Evolutionary conservation across 1,140 invertebrate genomes (phyloP).

Genomic region (Pachypeltis micranthus): DNA sequence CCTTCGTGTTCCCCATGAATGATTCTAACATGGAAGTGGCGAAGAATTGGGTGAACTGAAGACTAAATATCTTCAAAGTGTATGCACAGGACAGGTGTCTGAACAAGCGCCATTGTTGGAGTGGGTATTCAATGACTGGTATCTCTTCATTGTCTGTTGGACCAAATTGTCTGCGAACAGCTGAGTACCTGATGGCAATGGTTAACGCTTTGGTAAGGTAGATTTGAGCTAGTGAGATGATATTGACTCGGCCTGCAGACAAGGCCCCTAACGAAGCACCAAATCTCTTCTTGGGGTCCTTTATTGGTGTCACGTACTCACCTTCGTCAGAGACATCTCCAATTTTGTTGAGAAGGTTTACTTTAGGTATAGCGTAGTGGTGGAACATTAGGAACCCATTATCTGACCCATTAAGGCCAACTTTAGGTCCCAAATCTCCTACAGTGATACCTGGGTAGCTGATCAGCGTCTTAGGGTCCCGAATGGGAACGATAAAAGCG

Average conservation of each 20-base stretch:
- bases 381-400: constrained; percentile 86
- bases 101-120: constrained; percentile 84
- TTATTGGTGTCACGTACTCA: constrained; percentile 54
- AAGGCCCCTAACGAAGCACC: constrained; percentile 71
- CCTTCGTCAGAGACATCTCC: constrained; percentile 78
- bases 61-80: constrained; percentile 59
- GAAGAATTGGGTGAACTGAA: constrained; percentile 40
- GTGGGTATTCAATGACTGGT: constrained; percentile 81
- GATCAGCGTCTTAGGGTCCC: constrained; percentile 59
- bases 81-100: constrained; percentile 76
- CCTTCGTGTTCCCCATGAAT: constrained; percentile 34
- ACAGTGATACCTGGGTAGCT: constrained; percentile 56
- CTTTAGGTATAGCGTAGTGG: constrained; percentile 69
- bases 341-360: constrained; percentile 71
- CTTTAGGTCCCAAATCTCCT: constrained; percentile 81
- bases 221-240: constrained; percentile 56
- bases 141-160: constrained; percentile 61
- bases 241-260: constrained; percentile 62
- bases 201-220: constrained; percentile 57
- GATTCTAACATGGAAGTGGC: constrained; percentile 44
- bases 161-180: constrained; percentile 67
- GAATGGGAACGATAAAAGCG: constrained; percentile 68
- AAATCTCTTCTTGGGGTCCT: constrained; percentile 59
- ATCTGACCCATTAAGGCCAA: constrained; percentile 77
- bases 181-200: constrained; percentile 83